Conservation (phyloP, 2,113 vertebrate genomes). For the Boleophthalmus pectinirostris region DNA sequence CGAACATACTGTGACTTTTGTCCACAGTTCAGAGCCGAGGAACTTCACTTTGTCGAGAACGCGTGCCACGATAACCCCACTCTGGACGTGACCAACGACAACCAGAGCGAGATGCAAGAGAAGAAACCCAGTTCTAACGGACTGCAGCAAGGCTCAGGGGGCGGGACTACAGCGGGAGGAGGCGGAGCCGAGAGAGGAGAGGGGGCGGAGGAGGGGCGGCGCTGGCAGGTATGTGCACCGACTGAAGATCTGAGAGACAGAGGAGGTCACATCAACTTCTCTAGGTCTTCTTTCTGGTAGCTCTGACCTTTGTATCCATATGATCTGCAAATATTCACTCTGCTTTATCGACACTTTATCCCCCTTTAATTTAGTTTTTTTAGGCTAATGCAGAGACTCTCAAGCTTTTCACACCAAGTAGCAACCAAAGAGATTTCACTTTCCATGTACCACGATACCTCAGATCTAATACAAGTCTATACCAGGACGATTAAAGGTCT, state of each 20-base stretch:
- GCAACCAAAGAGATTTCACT: too few relatives aligned
- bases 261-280: not conserved
- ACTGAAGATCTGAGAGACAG: not conserved
- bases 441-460: too few relatives aligned
- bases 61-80: slow-evolving; percentile 98
- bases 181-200: slow-evolving; percentile 18
- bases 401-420: too few relatives aligned
- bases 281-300: too few relatives aligned
- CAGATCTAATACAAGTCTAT: too few relatives aligned
- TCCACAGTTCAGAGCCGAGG: slow-evolving; percentile 83
- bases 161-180: slow-evolving; percentile 54
- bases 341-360: too few relatives aligned
- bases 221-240: slow-evolving; percentile 83
- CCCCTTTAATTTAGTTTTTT: too few relatives aligned
- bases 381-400: too few relatives aligned
- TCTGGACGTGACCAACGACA: slow-evolving; percentile 92
- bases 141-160: slow-evolving; percentile 71
- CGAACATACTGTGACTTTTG: not conserved
- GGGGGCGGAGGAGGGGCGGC: slow-evolving; percentile 47
- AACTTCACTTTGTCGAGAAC: slow-evolving; percentile 96
- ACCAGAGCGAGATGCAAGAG: slow-evolving; percentile 90
- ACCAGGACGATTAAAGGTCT: too few relatives aligned
- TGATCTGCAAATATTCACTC: too few relatives aligned
- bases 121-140: slow-evolving; percentile 92
- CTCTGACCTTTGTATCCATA: too few relatives aligned